phyloP scores from a whole-genome alignment of 37 sponge, comb jelly and placozoan genomes.

The Corticium candelabrum region DNA sequence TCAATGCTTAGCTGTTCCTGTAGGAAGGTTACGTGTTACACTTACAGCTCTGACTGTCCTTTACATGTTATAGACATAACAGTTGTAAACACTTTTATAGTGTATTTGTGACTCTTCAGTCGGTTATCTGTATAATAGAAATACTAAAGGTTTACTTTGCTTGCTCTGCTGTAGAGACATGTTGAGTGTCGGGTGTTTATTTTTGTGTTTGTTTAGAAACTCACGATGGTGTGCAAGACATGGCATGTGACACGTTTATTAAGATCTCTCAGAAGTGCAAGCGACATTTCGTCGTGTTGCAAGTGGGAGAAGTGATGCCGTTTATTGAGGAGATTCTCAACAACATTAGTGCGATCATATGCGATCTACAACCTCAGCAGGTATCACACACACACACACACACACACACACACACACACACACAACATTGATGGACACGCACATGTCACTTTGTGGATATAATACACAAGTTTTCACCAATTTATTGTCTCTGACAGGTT shows the following conservation, averaged over 20 bases:
- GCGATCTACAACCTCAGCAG: slow-evolving; percentile 96
- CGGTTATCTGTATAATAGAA: neutral
- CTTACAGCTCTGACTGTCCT: neutral
- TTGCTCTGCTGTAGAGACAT: neutral
- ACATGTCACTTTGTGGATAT: neutral
- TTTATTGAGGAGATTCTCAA: slow-evolving; percentile 94
- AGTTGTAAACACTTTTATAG: neutral
- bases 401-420: neutral
- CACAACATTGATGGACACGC: neutral
- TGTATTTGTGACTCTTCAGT: slow-evolving; percentile 7
- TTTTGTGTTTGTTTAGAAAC: slow-evolving; percentile 42
- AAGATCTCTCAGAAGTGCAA: slow-evolving; percentile 98
- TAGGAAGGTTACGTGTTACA: too few relatives aligned
- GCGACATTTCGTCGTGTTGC: slow-evolving; percentile 87
- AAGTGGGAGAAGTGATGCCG: slow-evolving; percentile 81
- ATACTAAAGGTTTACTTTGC: neutral
- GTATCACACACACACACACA: slow-evolving; percentile 16
- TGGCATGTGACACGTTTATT: slow-evolving; percentile 99
- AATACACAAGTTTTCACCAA: neutral
- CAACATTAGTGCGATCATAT: slow-evolving; percentile 83
- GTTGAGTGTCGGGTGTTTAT: neutral
- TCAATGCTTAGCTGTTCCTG: too few relatives aligned
- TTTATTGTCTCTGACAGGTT: slow-evolving; percentile 24
- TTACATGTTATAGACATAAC: neutral
- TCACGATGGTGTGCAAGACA: slow-evolving; percentile 99